Evolutionary conservation across 2,888 invertebrate genomes (phyloP), one percentile per base, ranked within the genome.

Genomic region (Stratiomys singularior): DNA sequence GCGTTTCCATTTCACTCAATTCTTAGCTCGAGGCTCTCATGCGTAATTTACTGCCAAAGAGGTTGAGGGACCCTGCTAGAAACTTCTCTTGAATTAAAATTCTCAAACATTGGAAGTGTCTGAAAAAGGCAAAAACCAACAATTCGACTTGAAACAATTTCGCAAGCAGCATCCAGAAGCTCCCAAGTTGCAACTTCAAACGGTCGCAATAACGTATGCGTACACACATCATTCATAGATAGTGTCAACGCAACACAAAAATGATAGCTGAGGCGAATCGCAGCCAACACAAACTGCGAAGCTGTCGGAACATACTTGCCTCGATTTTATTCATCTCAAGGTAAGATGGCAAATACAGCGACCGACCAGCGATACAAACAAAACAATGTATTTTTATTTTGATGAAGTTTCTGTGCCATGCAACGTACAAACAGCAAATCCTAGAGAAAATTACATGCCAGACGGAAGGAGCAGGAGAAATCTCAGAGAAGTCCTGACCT

Each of bases 271-370:
- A 23, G 1, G 30, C 37, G 21, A 67, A 15, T 37, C 37, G 37
- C n/a, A n/a, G n/a, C n/a, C n/a, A n/a, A 28, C 28, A n/a, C 28
- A 27, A 11, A 23, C 37, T 13, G 64, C 30, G 11, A 11, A 11
- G 23, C 67, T 21, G 67, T 23, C 37, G 23, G n/a, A 71, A 47
- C 71, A 71, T 25, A 71, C 27, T 71, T 71, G 71, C 52, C 71
- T 71, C 71, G 47, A 71, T 47, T 71, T 47, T 47, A 71, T 71
- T 71, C 47, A 71, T 71, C 71, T 52, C 71, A 71, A 71, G 71
- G 71, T 28, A 71, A 71, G 52, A 52, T 47, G 47, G 23, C 52
- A 47, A 67, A 27, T 13, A 64, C 27, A 64, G 18, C 25, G 64
- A 64, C 11, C n/a, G 28, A 30, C 27, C 13, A 63, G 30, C 64